phyloP scores from a whole-genome alignment of 2,888 invertebrate species.

The Hecatera dysodea region DNA sequence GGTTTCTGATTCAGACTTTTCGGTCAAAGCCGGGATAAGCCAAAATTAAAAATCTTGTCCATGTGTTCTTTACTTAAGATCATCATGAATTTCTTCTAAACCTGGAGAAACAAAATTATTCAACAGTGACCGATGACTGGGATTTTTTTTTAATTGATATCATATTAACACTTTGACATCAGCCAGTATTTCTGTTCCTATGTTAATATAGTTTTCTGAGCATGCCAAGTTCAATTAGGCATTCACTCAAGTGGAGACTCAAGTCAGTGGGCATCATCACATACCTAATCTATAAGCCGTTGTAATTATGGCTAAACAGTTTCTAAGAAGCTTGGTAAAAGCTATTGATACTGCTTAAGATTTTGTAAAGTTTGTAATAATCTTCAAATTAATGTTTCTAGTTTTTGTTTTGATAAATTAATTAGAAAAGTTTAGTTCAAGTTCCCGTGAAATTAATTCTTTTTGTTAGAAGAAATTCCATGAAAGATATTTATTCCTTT shows the following conservation, averaged over 20 bases:
- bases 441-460: not conserved
- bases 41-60: too few relatives aligned
- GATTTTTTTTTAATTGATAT: too few relatives aligned
- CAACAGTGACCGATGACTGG: too few relatives aligned
- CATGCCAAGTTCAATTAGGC: not conserved
- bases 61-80: too few relatives aligned
- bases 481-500: not conserved
- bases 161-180: not conserved
- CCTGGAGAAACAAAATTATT: too few relatives aligned
- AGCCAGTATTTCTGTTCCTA: not conserved
- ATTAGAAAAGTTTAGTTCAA: constrained; percentile 9
- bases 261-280: not conserved
- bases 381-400: not conserved
- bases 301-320: not conserved
- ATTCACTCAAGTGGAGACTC: not conserved
- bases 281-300: not conserved
- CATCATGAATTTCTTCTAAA: too few relatives aligned
- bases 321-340: not conserved
- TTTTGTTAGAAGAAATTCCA: not conserved
- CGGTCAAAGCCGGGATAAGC: too few relatives aligned
- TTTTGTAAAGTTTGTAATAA: not conserved
- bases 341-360: not conserved
- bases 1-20: too few relatives aligned
- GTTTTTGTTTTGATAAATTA: constrained; percentile 15
- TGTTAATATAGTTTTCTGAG: not conserved